Conservation (phyloP, 1,140 invertebrate species). For the Trichomalopsis sarcophagae region DNA sequence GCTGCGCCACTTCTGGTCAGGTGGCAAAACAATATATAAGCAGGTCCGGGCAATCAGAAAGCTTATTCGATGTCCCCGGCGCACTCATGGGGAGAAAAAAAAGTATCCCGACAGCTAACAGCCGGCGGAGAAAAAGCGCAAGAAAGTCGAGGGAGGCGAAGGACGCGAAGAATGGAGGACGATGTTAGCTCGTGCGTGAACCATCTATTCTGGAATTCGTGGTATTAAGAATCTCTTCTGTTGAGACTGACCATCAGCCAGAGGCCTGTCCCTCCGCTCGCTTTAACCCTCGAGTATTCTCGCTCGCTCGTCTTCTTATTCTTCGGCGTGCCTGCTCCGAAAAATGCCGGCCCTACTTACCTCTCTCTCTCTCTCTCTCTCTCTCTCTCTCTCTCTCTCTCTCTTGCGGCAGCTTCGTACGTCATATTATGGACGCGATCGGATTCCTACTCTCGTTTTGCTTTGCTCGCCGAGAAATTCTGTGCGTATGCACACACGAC, state of each 20-base stretch:
- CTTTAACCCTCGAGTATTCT: slow-evolving; percentile 15
- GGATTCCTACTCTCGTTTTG: no score
- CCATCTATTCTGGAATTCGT: slow-evolving; percentile 50
- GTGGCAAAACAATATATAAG: background rate
- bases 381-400: no score
- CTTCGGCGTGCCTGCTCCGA: background rate
- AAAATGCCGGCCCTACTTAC: background rate
- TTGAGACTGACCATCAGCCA: background rate
- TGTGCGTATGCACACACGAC: no score
- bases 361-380: background rate
- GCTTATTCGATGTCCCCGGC: background rate
- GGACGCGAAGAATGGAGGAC: background rate
- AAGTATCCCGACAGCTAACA: background rate
- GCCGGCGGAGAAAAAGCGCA: background rate
- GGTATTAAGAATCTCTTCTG: slow-evolving; percentile 45
- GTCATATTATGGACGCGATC: no score
- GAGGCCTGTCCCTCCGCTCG: background rate
- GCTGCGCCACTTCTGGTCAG: background rate
- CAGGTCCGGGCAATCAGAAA: background rate
- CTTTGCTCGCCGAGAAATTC: no score
- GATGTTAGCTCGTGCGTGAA: slow-evolving; percentile 46
- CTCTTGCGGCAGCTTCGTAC: no score
- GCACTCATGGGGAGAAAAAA: background rate
- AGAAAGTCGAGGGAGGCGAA: background rate
- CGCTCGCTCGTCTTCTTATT: background rate